A percentile compares a stretch with the other conserved stretches of the same genome.
These are phyloP conservation scores for Eretmocerus hayati DNA, from an alignment of 2,888 invertebrate genomes.

Conservation along the genomic window DNA sequence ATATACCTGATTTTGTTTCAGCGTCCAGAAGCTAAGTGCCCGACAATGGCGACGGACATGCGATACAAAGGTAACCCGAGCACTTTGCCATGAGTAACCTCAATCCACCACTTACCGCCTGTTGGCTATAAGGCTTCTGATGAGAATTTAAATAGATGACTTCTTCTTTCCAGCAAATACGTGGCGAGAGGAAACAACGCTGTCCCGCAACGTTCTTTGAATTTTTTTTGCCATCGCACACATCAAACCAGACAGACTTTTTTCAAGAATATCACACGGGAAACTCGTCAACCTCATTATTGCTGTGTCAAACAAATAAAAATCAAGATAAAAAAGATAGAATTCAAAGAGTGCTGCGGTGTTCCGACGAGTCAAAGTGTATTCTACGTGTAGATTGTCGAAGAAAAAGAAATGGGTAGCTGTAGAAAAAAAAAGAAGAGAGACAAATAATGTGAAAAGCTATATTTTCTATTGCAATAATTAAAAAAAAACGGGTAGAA, in stretches of 20 bases:
- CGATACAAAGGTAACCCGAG: conserved; percentile 68
- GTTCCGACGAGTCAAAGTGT: too few relatives aligned
- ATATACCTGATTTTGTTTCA: conserved; percentile 19
- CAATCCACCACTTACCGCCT: conserved; percentile 7
- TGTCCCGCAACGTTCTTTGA: conserved; percentile 32
- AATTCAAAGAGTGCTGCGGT: too few relatives aligned
- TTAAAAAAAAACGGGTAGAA: not conserved
- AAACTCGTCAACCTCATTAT: not conserved
- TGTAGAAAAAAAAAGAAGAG: conserved; percentile 1
- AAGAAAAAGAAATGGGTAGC: not conserved
- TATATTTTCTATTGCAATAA: conserved; percentile 17
- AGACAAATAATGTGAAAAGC: conserved; percentile 5
- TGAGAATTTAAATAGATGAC: conserved; percentile 39
- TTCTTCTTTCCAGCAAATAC: conserved; percentile 44
- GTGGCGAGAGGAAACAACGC: conserved; percentile 40
- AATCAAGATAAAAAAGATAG: not conserved
- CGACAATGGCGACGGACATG: conserved; percentile 84
- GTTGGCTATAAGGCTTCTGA: conserved; percentile 29
- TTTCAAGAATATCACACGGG: too few relatives aligned
- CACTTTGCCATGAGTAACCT: conserved; percentile 16
- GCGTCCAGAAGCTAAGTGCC: conserved; percentile 56
- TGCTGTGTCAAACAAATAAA: not conserved
- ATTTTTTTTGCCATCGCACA: not conserved
- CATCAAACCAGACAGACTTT: too few relatives aligned
- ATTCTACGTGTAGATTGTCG: not conserved